Percentiles rank a stretch among this genome's conserved stretches.
Evolutionary conservation across 2,797 vertebrate species (phyloP).

Genomic region (Megalops cyprinoides): DNA sequence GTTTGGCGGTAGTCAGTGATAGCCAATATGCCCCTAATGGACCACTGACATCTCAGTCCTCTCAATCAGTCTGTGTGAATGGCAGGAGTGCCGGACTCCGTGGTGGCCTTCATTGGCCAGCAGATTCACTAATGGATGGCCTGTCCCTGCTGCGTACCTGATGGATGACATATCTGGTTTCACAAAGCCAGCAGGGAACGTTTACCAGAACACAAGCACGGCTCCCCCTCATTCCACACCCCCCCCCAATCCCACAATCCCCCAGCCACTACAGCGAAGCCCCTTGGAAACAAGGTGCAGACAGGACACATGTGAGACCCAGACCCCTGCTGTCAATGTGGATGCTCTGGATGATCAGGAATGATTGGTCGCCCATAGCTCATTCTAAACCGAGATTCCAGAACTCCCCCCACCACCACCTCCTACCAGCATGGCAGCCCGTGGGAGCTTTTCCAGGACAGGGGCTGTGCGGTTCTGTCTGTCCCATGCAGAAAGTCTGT

Average conservation of each 20-base stretch:
- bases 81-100: slow-evolving; percentile 25
- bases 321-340: slow-evolving; percentile 55
- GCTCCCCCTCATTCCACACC: neutral
- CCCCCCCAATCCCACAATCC: neutral
- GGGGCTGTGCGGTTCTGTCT: slow-evolving; percentile 42
- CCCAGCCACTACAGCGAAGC: slow-evolving; percentile 38
- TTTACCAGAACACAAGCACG: slow-evolving; percentile 22
- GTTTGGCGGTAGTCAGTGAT: slow-evolving; percentile 71
- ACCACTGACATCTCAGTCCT: slow-evolving; percentile 56
- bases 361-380: slow-evolving; percentile 63
- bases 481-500: slow-evolving; percentile 37
- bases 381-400: slow-evolving; percentile 57
- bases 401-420: slow-evolving; percentile 29
- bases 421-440: slow-evolving; percentile 70
- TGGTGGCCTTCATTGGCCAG: slow-evolving; percentile 57
- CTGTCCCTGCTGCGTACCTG: slow-evolving; percentile 65
- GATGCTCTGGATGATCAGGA: slow-evolving; percentile 55
- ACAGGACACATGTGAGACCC: slow-evolving; percentile 55
- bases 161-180: slow-evolving; percentile 72
- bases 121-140: slow-evolving; percentile 65
- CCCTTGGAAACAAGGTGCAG: slow-evolving; percentile 67
- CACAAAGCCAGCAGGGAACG: slow-evolving; percentile 60
- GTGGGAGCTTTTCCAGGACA: slow-evolving; percentile 75
- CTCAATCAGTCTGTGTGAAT: slow-evolving; percentile 60
- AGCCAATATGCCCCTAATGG: slow-evolving; percentile 66